phyloP scores from a whole-genome alignment of 2,797 vertebrate genomes.

The Tapirus indicus region DNA sequence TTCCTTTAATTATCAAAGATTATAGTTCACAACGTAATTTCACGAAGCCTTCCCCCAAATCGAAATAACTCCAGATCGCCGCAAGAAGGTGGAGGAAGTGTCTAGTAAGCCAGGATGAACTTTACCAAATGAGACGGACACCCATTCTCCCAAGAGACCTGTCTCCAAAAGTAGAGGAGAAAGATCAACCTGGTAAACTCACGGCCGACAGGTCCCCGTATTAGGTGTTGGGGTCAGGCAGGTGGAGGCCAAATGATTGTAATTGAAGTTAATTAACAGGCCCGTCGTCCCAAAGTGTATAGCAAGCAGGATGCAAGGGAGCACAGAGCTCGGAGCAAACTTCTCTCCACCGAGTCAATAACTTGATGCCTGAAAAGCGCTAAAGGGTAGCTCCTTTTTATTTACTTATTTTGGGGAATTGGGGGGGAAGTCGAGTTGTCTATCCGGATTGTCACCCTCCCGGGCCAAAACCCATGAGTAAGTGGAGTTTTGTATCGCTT shows the following conservation, averaged over 20 bases:
- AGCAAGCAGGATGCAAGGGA: constrained; percentile 12
- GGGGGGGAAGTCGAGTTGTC: neutral
- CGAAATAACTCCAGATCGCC: neutral
- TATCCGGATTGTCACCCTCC: neutral
- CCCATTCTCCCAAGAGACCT: neutral
- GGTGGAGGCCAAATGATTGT: constrained; percentile 64
- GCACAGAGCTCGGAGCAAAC: neutral
- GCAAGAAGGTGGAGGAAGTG: neutral
- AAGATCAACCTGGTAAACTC: constrained; percentile 18
- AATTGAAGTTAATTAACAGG: constrained; percentile 72
- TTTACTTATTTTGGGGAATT: neutral
- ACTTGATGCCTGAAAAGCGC: constrained; percentile 49
- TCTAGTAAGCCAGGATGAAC: constrained; percentile 18
- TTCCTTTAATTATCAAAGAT: neutral
- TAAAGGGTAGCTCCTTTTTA: neutral
- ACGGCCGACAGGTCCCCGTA: neutral
- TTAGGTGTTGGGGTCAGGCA: neutral
- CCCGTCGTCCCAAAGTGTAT: neutral
- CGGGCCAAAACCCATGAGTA: neutral
- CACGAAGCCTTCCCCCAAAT: neutral
- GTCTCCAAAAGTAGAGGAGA: neutral
- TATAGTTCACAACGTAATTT: neutral
- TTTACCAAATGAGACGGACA: constrained; percentile 33
- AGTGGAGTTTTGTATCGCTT: constrained; percentile 12
- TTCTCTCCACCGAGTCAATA: neutral